Conservation (phyloP, 2,888 invertebrate genomes). For the Drosophila mayaguana region DNA sequence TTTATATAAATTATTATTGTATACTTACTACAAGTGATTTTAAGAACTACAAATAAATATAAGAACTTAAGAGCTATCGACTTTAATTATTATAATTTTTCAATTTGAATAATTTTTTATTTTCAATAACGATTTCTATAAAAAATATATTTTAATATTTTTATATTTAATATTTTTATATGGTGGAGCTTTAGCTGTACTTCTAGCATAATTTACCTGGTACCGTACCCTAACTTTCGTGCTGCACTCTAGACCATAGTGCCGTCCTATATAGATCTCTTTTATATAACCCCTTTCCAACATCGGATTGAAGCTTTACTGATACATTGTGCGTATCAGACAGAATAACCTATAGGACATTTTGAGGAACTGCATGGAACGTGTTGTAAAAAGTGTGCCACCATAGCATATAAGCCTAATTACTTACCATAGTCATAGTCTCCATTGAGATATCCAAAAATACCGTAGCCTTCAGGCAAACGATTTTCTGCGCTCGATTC, state of each 20-base stretch:
- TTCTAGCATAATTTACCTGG: not conserved
- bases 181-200: no score
- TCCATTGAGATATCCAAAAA: constrained; percentile 69
- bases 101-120: no score
- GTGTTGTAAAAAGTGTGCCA: no score
- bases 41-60: no score
- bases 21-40: no score
- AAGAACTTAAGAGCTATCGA: no score
- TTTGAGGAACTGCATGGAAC: constrained; percentile 55
- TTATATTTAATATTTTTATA: no score
- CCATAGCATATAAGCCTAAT: no score
- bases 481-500: constrained; percentile 65
- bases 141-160: not conserved
- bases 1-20: no score
- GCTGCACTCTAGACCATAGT: not conserved
- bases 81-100: no score
- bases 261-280: not conserved
- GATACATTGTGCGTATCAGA: constrained; percentile 72
- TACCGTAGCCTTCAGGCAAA: constrained; percentile 65
- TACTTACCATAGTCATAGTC: constrained; percentile 71
- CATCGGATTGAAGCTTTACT: constrained; percentile 10
- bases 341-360: constrained; percentile 75
- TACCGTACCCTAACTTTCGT: not conserved
- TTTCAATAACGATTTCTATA: no score
- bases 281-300: not conserved